These are phyloP conservation scores for Lagopus leucura DNA, from an alignment of 2,113 vertebrate genomes.

Conservation along the genomic window DNA sequence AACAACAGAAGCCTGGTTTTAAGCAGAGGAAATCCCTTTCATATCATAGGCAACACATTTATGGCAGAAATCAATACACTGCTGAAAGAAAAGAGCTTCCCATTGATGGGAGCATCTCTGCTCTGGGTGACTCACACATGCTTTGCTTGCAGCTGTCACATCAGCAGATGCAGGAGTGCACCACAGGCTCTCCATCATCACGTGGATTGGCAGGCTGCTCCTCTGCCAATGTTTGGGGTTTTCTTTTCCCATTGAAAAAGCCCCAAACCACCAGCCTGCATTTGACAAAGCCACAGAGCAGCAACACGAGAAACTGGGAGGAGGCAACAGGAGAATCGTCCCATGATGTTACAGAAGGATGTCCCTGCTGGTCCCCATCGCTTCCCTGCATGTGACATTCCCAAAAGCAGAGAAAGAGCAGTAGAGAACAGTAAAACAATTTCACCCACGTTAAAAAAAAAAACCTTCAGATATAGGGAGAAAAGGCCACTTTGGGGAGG, in stretches of 20 bases:
- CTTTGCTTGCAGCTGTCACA: neutral
- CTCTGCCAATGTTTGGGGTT: neutral
- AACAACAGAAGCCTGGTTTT: neutral
- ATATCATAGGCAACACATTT: neutral
- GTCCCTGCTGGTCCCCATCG: rapidly evolving
- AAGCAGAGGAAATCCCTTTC: neutral
- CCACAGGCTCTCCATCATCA: neutral
- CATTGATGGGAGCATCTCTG: neutral
- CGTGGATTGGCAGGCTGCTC: rapidly evolving
- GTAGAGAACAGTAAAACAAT: neutral
- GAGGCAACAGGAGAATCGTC: neutral
- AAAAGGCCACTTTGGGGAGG: neutral
- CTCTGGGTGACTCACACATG: neutral
- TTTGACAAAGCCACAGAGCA: neutral
- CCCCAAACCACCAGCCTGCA: neutral
- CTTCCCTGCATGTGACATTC: neutral
- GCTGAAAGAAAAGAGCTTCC: neutral
- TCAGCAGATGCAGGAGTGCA: neutral
- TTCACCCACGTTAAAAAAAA: neutral
- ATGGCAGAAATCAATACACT: neutral
- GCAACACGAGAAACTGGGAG: neutral
- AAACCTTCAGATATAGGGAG: neutral
- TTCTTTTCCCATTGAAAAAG: neutral
- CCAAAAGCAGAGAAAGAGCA: neutral
- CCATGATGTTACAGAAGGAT: rapidly evolving